A percentile compares a stretch with the other conserved stretches of the same genome.
Evolutionary conservation across 2,797 vertebrate genomes (phyloP).

Genomic region (Enoplosus armatus): DNA sequence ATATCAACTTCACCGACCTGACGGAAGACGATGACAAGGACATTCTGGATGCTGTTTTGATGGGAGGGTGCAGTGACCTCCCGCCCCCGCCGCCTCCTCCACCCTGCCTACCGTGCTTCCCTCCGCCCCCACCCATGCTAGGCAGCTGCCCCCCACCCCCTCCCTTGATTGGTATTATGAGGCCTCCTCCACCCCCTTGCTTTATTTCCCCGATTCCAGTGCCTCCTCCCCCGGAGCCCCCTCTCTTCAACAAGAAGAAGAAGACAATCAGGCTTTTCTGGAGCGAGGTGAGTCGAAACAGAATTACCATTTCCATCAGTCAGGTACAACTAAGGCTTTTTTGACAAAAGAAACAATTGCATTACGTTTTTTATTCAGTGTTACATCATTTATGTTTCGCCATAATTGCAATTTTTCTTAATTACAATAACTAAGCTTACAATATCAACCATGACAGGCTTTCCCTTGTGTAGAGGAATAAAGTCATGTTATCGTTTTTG

Average conservation of each 20-base stretch:
- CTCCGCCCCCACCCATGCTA: slow-evolving; percentile 88
- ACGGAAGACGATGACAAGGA: slow-evolving; percentile 94
- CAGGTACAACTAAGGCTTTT: not conserved
- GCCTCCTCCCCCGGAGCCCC: slow-evolving; percentile 84
- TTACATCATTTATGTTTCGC: not conserved
- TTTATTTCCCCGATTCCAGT: slow-evolving; percentile 74
- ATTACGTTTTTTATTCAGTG: not conserved
- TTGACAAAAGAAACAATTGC: not conserved
- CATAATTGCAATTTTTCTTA: not conserved
- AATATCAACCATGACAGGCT: too few relatives aligned
- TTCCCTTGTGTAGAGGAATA: not conserved
- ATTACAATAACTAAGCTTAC: not conserved
- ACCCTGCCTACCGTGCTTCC: slow-evolving; percentile 72
- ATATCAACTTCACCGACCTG: slow-evolving; percentile 97
- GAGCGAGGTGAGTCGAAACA: slow-evolving; percentile 87
- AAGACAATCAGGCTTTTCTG: slow-evolving; percentile 98
- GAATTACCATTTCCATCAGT: not conserved
- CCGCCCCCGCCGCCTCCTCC: slow-evolving; percentile 91
- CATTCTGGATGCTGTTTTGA: slow-evolving; percentile 87
- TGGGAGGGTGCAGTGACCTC: slow-evolving; percentile 86
- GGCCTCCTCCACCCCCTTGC: slow-evolving; percentile 87
- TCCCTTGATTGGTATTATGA: slow-evolving; percentile 85
- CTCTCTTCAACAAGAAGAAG: slow-evolving; percentile 94
- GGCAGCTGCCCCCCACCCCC: slow-evolving; percentile 88
- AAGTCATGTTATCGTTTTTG: not conserved